phyloP scores from a whole-genome alignment of 2,113 vertebrate genomes.

The Vombatus ursinus region DNA sequence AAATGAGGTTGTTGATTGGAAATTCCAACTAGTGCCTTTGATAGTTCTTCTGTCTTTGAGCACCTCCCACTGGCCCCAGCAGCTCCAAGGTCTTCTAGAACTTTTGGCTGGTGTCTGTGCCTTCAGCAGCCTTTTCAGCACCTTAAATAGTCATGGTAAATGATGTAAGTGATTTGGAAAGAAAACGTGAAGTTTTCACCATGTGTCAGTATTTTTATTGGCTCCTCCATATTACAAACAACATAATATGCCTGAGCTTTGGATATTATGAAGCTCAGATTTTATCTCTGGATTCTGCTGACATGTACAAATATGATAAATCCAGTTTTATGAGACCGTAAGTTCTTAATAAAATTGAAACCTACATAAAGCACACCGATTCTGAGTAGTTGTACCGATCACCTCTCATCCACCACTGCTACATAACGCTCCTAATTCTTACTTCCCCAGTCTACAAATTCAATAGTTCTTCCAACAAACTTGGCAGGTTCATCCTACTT shows the following conservation, averaged over 20 bases:
- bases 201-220: not conserved
- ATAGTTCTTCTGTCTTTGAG: not conserved
- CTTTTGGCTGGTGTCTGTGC: not conserved
- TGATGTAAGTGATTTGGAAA: not conserved
- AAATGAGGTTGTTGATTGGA: not conserved
- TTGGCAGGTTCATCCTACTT: conserved; percentile 24
- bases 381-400: not conserved
- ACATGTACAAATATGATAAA: not conserved
- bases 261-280: not conserved
- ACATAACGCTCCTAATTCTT: not conserved
- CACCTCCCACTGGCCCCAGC: not conserved
- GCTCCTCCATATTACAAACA: not conserved
- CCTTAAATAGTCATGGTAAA: not conserved
- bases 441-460: not conserved
- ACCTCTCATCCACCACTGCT: not conserved
- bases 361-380: not conserved
- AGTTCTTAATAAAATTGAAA: not conserved
- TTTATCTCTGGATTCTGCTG: conserved; percentile 8
- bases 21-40: not conserved
- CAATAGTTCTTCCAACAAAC: not conserved
- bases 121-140: not conserved
- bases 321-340: not conserved
- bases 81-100: not conserved
- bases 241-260: not conserved
- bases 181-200: not conserved